Conservation (phyloP, 1,140 invertebrate genomes). For the Caenorhabditis brenneri region DNA sequence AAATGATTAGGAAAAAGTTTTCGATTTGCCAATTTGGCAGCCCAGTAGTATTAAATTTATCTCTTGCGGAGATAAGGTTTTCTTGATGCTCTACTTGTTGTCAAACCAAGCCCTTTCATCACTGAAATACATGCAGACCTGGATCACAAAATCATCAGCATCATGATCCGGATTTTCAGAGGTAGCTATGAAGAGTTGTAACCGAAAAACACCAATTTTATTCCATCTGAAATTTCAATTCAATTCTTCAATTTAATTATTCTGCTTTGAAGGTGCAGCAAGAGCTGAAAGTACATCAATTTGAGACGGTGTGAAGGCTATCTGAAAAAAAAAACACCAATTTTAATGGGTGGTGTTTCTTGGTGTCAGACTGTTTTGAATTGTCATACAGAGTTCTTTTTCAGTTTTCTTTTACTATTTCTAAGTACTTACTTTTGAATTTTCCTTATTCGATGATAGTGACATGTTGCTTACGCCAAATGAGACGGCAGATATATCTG, state of each 20-base stretch:
- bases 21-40: slow-evolving; percentile 52
- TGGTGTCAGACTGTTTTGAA: slow-evolving; percentile 2
- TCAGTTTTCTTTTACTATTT: no score
- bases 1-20: no score
- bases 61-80: slow-evolving; percentile 32
- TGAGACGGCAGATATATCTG: slow-evolving; percentile 50
- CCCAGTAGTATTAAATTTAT: no score
- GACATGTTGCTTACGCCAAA: slow-evolving; percentile 48
- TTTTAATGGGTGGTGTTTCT: neutral
- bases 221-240: neutral
- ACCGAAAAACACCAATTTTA: slow-evolving; percentile 31
- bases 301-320: slow-evolving; percentile 44
- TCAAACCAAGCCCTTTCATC: slow-evolving; percentile 47
- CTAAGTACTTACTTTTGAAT: slow-evolving; percentile 44
- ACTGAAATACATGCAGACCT: slow-evolving; percentile 47
- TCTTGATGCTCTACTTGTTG: slow-evolving; percentile 50
- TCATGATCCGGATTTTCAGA: slow-evolving; percentile 50
- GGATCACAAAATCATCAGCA: slow-evolving; percentile 49
- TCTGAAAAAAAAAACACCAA: slow-evolving; percentile 26
- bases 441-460: slow-evolving; percentile 48
- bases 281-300: no score
- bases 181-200: slow-evolving; percentile 47
- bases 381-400: no score
- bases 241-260: neutral
- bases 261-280: no score